Conservation (phyloP, 2,888 invertebrate genomes). For the Metellina segmentata region DNA sequence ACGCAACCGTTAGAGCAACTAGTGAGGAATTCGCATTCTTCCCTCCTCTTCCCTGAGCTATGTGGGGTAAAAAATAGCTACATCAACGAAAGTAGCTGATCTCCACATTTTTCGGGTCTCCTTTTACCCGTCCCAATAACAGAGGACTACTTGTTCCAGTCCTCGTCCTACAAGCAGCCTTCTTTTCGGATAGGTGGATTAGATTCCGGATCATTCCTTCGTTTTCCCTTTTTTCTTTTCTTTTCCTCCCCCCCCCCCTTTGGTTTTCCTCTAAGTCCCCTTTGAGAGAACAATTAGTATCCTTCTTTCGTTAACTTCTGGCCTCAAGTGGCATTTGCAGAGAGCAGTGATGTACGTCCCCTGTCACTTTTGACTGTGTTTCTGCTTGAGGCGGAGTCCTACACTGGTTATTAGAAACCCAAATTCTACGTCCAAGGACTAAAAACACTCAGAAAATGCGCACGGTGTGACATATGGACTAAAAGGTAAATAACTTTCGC, state of each 20-base stretch:
- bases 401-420: background rate
- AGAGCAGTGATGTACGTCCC: background rate
- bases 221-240: background rate
- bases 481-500: background rate
- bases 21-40: conserved; percentile 15
- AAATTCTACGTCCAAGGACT: no score
- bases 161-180: background rate
- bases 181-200: background rate
- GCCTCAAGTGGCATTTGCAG: background rate
- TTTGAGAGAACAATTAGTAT: conserved; percentile 60
- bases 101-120: conserved; percentile 65
- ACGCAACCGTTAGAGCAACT: conserved; percentile 2
- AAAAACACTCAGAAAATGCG: no score
- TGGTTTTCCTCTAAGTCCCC: background rate
- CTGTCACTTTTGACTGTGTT: background rate
- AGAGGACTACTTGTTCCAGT: conserved; percentile 62
- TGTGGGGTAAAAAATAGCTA: conserved; percentile 54
- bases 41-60: background rate
- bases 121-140: conserved; percentile 44
- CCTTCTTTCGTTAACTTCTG: conserved; percentile 28
- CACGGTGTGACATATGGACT: background rate
- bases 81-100: conserved; percentile 58
- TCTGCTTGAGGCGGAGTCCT: background rate
- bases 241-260: conserved; percentile 10
- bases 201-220: conserved; percentile 17